A percentile compares a stretch with the other conserved stretches of the same genome.
Conservation (phyloP, 2,113 vertebrate species). For the Phaethornis superciliosus region DNA sequence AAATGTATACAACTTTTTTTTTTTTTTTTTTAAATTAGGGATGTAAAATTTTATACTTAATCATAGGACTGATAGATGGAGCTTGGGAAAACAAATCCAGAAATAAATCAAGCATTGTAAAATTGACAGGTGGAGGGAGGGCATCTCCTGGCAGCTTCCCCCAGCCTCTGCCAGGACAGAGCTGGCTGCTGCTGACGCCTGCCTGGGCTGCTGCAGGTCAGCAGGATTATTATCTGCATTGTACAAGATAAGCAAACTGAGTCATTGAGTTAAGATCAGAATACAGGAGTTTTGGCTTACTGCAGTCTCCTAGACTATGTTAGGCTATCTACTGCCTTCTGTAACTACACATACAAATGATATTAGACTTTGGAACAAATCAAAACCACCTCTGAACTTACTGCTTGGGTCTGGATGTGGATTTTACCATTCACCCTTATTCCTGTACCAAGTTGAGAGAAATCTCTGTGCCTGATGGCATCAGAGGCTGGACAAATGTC, state of each 20-base stretch:
- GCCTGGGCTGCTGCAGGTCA: neutral
- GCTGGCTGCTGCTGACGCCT: neutral
- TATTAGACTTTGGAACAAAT: neutral
- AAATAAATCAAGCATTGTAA: neutral
- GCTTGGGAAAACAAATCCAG: neutral
- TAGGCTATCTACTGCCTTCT: neutral
- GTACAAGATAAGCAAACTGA: neutral
- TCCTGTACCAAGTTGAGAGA: neutral
- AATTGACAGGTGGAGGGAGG: neutral
- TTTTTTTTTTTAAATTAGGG: neutral
- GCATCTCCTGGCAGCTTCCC: neutral
- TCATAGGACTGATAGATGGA: neutral
- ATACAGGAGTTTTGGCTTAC: neutral
- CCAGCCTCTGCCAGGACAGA: neutral
- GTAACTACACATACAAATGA: rapidly evolving
- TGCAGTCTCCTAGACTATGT: neutral
- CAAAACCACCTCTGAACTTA: neutral
- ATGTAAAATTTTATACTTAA: neutral
- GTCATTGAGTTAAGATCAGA: neutral
- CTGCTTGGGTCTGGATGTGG: neutral
- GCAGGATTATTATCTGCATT: neutral
- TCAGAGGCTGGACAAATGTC: neutral
- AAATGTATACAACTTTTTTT: neutral
- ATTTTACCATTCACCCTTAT: neutral
- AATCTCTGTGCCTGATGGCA: neutral